Evolutionary conservation across 2,797 vertebrate species (phyloP), one percentile per base, ranked within the genome.

Genomic region (Clarias laeviceps): DNA sequence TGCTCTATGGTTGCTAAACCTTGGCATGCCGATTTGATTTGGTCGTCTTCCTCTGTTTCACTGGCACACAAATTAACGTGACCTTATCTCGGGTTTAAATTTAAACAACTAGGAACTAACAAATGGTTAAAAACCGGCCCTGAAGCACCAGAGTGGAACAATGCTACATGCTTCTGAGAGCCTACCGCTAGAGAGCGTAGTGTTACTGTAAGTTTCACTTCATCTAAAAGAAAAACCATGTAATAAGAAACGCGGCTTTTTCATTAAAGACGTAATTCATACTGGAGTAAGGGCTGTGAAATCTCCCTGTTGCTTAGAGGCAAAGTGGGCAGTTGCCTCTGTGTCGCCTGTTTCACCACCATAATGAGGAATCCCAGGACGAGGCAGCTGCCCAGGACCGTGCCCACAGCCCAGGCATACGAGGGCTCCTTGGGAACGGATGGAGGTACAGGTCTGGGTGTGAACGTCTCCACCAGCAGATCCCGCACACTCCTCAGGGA

Each of bases 231-330:
- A 80, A 85, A 87, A 32, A 24, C 45, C 70, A 29, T 24, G 15
- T 64, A 69, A 87, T 73, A 5, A 84, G 57, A 84, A 50, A 61
- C 45, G 14, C 61, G 27, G 24, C 66, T 81, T 85, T 76, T 32
- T 82, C n/a, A 73, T 92, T 95, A 94, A 91, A 92, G 91, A 61
- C 88, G 93, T 86, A 92, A 73, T 90, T 95, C 95, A 56, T 95
- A 94, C 89, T 96, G 95, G 90, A 98, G 92, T 83, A 98, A 93
- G 0, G 97, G 97, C 91, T 96, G 96, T 14, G 95, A 94, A 92
- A 96, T 97, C 94, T 98, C 97, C 88, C 93, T 91, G 87, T 93
- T 94, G 84, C 89, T 92, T 80, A 95, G 91, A 66, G 93, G 94
- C 74, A 95, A 89, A 22, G 92, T 84, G 12, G 95, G 95, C 61